Evolutionary conservation across 2,113 vertebrate species (phyloP).

Genomic region (Galbula dea): DNA sequence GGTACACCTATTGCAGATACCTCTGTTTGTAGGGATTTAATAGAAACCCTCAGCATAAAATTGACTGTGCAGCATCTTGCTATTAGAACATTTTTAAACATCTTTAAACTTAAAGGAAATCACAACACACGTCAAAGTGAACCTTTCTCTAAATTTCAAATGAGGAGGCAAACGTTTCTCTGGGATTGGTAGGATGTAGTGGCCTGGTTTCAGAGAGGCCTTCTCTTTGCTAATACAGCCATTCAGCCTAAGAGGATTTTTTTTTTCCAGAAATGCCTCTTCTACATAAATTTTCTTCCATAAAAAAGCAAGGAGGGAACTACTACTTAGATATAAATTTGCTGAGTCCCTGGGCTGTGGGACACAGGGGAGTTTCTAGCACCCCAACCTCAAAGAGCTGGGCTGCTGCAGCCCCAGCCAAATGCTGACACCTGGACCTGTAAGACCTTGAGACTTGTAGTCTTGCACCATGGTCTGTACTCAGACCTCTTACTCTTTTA

Average conservation of each 20-base stretch:
- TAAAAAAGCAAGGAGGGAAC: background rate
- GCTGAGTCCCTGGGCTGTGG: background rate
- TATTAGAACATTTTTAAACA: background rate
- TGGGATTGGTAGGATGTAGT: background rate
- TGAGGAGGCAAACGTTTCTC: fast-evolving
- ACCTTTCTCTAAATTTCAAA: background rate
- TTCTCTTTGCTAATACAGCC: background rate
- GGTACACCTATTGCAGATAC: background rate
- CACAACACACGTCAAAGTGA: background rate
- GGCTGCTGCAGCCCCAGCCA: fast-evolving
- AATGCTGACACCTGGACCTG: background rate
- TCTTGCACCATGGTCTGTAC: background rate
- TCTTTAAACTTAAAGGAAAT: background rate
- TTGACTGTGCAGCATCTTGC: background rate
- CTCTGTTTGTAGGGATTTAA: background rate
- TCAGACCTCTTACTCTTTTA: background rate
- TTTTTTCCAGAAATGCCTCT: background rate
- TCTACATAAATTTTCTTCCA: background rate
- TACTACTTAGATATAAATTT: background rate
- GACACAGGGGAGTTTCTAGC: background rate
- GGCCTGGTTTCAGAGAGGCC: background rate
- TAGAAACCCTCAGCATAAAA: background rate
- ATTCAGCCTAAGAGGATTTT: background rate
- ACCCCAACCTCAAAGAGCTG: background rate
- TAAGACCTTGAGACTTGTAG: fast-evolving